These are phyloP conservation scores for Dusona sp. DNA, from an alignment of 2,888 invertebrate genomes.

Conservation along the genomic window DNA sequence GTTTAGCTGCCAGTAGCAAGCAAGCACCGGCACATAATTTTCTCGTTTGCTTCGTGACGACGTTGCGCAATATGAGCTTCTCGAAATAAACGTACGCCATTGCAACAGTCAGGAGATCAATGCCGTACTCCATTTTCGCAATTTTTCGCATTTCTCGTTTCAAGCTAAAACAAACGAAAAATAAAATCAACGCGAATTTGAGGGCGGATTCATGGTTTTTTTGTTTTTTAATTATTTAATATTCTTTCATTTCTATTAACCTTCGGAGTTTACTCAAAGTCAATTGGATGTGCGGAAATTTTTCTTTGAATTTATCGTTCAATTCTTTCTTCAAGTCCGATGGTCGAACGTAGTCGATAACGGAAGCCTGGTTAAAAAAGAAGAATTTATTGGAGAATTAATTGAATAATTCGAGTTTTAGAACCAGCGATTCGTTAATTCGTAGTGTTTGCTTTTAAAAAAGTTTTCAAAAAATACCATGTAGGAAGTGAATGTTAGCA, in stretches of 20 bases:
- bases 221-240: neutral
- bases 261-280: slow-evolving; percentile 98
- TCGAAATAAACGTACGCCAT: slow-evolving; percentile 99
- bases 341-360: slow-evolving; percentile 98
- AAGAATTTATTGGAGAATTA: slow-evolving; percentile 66
- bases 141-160: slow-evolving; percentile 98
- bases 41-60: slow-evolving; percentile 97
- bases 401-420: neutral
- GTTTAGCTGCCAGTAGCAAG: slow-evolving; percentile 96
- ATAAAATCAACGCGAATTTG: neutral
- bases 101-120: slow-evolving; percentile 96
- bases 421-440: neutral
- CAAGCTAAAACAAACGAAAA: slow-evolving; percentile 86
- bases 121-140: slow-evolving; percentile 92
- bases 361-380: slow-evolving; percentile 89
- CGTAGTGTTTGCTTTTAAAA: neutral
- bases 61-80: slow-evolving; percentile 95
- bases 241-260: slow-evolving; percentile 84
- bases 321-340: slow-evolving; percentile 98
- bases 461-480: slow-evolving; percentile 85
- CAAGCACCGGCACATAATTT: slow-evolving; percentile 98
- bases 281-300: slow-evolving; percentile 97
- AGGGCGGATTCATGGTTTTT: neutral
- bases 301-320: slow-evolving; percentile 97
- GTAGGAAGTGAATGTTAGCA: slow-evolving; percentile 94